Conservation (phyloP, 2,113 vertebrate species). For the Otis tarda region DNA sequence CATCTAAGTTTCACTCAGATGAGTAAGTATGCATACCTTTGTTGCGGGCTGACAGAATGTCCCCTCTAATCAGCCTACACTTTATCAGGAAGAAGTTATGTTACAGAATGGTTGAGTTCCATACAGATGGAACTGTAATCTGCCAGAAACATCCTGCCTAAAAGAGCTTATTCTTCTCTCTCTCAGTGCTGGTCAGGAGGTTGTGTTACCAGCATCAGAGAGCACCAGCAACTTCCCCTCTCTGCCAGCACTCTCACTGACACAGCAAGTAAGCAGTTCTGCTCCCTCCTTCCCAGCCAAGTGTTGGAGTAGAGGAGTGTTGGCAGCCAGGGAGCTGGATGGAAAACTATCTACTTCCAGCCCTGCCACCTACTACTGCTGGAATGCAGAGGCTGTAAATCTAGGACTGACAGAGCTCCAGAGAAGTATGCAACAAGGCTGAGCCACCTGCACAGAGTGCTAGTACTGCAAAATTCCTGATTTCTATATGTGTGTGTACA, state of each 20-base stretch:
- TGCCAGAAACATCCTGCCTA: neutral
- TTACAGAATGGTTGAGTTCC: neutral
- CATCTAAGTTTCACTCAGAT: neutral
- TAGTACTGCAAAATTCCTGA: neutral
- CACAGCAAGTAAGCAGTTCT: neutral
- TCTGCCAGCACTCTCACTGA: neutral
- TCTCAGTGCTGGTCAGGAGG: neutral
- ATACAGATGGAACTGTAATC: neutral
- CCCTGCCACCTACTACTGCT: neutral
- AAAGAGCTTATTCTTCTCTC: neutral
- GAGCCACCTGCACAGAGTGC: neutral
- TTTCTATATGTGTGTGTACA: accelerated
- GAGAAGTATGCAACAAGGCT: neutral
- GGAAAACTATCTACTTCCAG: neutral
- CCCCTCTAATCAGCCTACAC: neutral
- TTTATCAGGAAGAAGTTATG: constrained; percentile 24
- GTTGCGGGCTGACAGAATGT: neutral
- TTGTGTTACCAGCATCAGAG: neutral
- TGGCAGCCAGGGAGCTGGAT: neutral
- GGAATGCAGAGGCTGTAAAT: neutral
- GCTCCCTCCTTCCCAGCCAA: neutral
- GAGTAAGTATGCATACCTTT: neutral
- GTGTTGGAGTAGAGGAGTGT: neutral
- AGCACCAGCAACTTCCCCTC: neutral
- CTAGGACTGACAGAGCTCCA: neutral